Evolutionary conservation across 2,888 invertebrate genomes (phyloP), one percentile per base, ranked within the genome.

Genomic region (Frankliniella fusca): DNA sequence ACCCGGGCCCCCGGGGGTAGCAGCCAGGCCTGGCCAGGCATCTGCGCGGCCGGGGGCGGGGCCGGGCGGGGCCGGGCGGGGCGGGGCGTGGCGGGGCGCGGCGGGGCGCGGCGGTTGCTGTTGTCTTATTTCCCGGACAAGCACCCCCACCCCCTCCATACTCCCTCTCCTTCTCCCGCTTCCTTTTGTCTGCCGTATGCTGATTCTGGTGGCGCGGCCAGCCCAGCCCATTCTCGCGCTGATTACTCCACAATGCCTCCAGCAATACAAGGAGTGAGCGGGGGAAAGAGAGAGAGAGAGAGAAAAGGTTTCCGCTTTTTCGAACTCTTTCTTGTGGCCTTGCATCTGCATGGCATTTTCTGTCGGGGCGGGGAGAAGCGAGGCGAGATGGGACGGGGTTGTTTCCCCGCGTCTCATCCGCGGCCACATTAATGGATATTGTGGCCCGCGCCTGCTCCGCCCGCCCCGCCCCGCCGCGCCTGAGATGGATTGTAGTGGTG

Each of bases 371-470:
- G 5, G 54, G 15, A 11, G 54, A 12, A 15, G 54, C 54, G 54
- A 7, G 54, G 15, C 54, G 54, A 12, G 54, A 20, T 5, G 18
- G 54, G 54, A 20, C 18, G 54, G 20, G 70, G 70, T 15, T 61
- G 18, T 61, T 38, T 5, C 5, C 38, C 38, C 38, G 5, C 38
- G 38, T 2, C 54, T 5, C 18, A 54, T 5, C 54, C 9, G 70
- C 27, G 27, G 70, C 27, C 70, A 23, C 70, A 27, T 76, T 76
- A 76, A 76, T 27, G 70, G 70, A 76, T 23, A 76, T n/a, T 76
- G 70, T 27, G 27, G 70, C 70, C 70, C 54, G 5, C 54, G 54
- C 54, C 54, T 9, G 50, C 54, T 54, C 54, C 54, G 54, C 15
- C 18, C 20, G 18, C 7, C 61, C 15, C 61, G 18, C 61, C 61